A percentile compares a stretch with the other conserved stretches of the same genome.
Evolutionary conservation across 2,113 vertebrate genomes (phyloP).

Genomic region (Dasyornis broadbenti): DNA sequence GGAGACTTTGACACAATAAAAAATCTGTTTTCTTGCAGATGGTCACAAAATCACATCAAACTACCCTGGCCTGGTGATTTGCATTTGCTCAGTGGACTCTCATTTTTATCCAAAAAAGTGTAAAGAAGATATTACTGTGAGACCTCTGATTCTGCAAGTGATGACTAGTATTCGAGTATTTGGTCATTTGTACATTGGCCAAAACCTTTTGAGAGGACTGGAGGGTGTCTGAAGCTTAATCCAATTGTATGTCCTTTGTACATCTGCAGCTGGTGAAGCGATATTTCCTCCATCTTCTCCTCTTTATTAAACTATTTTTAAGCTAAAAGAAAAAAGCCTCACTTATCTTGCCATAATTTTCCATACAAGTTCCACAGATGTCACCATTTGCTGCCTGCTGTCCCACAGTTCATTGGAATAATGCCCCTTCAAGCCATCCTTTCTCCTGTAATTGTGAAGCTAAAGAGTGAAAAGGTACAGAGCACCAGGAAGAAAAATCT

Average conservation of each 20-base stretch:
- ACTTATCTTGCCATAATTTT: constrained; percentile 82
- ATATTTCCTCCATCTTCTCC: not conserved
- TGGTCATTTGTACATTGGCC: not conserved
- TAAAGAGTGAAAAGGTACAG: constrained; percentile 85
- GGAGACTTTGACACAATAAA: not conserved
- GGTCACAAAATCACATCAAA: not conserved
- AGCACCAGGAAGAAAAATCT: constrained; percentile 76
- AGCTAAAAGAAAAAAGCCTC: not conserved
- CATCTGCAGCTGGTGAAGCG: not conserved
- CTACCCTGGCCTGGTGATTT: not conserved
- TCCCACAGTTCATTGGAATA: constrained; percentile 83
- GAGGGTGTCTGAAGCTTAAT: not conserved
- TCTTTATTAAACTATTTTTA: not conserved
- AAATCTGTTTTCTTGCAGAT: not conserved
- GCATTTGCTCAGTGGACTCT: not conserved
- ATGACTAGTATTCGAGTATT: not conserved
- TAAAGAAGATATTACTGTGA: not conserved
- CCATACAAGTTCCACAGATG: constrained; percentile 82
- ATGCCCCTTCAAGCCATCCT: constrained; percentile 78
- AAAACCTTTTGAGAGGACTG: not conserved
- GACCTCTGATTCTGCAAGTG: not conserved
- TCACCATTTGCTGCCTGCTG: constrained; percentile 79
- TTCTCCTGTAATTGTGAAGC: constrained; percentile 83
- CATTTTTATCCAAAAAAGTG: not conserved
- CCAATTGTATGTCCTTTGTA: not conserved